These are phyloP conservation scores for Parnassius mnemosyne DNA, from an alignment of 2,888 invertebrate species.

Conservation along the genomic window DNA sequence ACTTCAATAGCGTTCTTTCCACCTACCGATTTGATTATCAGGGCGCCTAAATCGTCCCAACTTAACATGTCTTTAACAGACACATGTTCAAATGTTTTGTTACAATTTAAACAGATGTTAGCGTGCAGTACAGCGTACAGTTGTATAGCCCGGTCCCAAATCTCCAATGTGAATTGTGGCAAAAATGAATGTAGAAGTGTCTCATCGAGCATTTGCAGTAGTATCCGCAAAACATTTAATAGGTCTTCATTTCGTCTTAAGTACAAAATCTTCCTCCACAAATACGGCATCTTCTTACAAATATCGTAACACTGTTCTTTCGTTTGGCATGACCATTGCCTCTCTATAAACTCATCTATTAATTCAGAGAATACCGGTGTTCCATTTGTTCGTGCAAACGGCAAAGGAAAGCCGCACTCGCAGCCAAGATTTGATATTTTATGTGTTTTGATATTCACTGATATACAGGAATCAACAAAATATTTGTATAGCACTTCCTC, in stretches of 20 bases:
- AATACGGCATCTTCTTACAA: constrained; percentile 81
- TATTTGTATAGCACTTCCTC: constrained; percentile 72
- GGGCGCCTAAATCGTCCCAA: constrained; percentile 82
- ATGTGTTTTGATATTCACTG: constrained; percentile 71
- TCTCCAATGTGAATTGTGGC: constrained; percentile 77
- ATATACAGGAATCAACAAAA: constrained; percentile 80
- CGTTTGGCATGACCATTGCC: constrained; percentile 65
- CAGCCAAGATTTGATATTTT: constrained; percentile 71
- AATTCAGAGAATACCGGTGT: constrained; percentile 75
- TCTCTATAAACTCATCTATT: constrained; percentile 79
- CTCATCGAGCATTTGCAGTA: constrained; percentile 82
- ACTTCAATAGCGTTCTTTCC: constrained; percentile 79
- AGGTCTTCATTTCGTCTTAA: constrained; percentile 71
- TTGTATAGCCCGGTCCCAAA: constrained; percentile 80
- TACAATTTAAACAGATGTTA: constrained; percentile 83
- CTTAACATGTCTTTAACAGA: constrained; percentile 71
- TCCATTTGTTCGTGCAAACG: constrained; percentile 64
- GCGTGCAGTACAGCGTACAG: constrained; percentile 79
- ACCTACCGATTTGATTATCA: constrained; percentile 82
- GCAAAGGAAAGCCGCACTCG: constrained; percentile 81
- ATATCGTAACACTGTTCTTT: constrained; percentile 72
- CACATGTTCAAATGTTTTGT: constrained; percentile 66
- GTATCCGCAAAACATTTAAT: constrained; percentile 75
- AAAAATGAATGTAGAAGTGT: constrained; percentile 76
- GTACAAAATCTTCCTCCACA: constrained; percentile 81